Percentiles rank a stretch among this genome's conserved stretches.
These are phyloP conservation scores for Rhagonycha lutea DNA, from an alignment of 2,888 invertebrate species.

Conservation along the genomic window DNA sequence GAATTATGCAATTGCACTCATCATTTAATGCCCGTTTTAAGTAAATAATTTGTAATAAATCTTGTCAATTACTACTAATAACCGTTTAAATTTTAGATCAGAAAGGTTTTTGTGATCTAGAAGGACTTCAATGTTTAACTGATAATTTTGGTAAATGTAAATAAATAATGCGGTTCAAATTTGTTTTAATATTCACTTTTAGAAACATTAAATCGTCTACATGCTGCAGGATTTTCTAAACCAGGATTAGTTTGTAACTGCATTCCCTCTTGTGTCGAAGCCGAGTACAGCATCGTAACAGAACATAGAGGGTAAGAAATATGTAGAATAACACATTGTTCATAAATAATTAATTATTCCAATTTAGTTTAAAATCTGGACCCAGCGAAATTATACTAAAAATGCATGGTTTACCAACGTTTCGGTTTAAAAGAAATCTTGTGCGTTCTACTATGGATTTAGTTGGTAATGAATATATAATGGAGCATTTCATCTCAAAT, in stretches of 20 bases:
- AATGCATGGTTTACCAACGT: constrained; percentile 60
- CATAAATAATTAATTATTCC: neutral
- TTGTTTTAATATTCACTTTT: constrained; percentile 25
- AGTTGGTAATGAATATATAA: constrained; percentile 58
- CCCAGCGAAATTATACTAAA: constrained; percentile 54
- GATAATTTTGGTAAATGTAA: constrained; percentile 52
- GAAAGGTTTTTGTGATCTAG: constrained; percentile 57
- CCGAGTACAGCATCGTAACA: constrained; percentile 60
- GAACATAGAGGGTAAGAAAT: constrained; percentile 56
- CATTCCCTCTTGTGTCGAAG: constrained; percentile 65
- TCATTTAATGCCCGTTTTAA: constrained; percentile 63
- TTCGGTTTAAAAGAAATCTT: constrained; percentile 64
- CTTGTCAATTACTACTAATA: neutral
- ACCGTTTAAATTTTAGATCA: constrained; percentile 48
- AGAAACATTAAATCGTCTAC: constrained; percentile 55
- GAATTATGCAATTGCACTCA: constrained; percentile 66
- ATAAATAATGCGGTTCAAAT: neutral
- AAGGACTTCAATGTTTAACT: constrained; percentile 62
- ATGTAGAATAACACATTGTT: neutral
- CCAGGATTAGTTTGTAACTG: constrained; percentile 60
- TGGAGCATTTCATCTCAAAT: no score
- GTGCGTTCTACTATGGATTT: constrained; percentile 64
- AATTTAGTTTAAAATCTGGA: constrained; percentile 34
- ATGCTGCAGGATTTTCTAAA: constrained; percentile 53
- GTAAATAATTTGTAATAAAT: constrained; percentile 47